Percentiles rank a stretch among this genome's conserved stretches.
Conservation (phyloP, 2,113 vertebrate genomes). For the Phoenicopterus ruber region DNA sequence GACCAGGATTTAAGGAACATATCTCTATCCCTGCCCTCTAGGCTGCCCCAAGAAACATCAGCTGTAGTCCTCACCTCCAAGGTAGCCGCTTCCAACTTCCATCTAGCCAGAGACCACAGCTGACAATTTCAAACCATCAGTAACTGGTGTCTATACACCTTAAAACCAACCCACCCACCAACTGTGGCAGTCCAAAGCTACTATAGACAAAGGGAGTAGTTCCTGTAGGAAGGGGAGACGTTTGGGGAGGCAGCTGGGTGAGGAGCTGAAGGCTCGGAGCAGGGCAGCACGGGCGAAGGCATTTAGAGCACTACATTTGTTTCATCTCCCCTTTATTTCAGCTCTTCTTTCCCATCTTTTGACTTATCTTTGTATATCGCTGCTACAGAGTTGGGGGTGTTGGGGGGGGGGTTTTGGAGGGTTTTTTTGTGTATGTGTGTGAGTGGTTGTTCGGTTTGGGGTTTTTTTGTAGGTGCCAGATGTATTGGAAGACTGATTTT, state of each 20-base stretch:
- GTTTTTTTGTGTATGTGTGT: too few species aligned
- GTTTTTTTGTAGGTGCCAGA: neutral
- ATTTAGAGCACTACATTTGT: neutral
- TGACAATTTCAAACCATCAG: neutral
- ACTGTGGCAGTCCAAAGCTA: neutral
- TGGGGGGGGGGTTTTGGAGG: too few species aligned
- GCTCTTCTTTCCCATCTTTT: neutral
- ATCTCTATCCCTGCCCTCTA: neutral
- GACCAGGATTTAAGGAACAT: neutral
- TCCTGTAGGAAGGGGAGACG: neutral
- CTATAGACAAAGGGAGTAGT: fast-evolving
- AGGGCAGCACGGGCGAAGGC: neutral
- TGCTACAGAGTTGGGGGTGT: too few species aligned
- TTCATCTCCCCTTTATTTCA: neutral
- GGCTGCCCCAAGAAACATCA: neutral
- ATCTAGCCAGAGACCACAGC: neutral
- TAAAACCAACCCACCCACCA: neutral
- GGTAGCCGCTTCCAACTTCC: neutral
- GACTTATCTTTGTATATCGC: neutral
- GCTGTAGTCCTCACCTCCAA: neutral
- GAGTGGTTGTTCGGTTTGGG: neutral
- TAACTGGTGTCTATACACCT: neutral
- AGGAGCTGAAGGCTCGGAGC: neutral
- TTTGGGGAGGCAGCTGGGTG: too few species aligned
- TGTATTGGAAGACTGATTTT: neutral